Evolutionary conservation across 2,113 vertebrate genomes (phyloP).

Genomic region (Tupaia chinensis): DNA sequence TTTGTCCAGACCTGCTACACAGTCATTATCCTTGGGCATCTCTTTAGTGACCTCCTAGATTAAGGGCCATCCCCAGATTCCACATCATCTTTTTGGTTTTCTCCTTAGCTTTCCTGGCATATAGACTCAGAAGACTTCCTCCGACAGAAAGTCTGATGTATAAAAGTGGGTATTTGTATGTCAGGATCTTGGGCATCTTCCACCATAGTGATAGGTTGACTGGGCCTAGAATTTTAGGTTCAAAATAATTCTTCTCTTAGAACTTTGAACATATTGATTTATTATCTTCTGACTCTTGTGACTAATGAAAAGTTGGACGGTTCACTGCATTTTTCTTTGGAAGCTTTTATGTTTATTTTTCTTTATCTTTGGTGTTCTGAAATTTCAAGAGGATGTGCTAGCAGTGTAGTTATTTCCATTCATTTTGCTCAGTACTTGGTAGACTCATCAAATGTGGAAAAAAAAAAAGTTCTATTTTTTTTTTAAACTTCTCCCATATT

Average conservation of each 20-base stretch:
- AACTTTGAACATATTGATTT: conserved; percentile 3
- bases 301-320: background rate
- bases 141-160: background rate
- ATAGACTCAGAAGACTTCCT: background rate
- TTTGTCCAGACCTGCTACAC: background rate
- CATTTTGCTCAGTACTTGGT: background rate
- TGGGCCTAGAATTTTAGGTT: conserved; percentile 17
- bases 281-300: background rate
- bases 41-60: background rate
- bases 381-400: background rate
- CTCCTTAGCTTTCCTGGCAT: background rate
- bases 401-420: background rate
- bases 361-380: background rate
- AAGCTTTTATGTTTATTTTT: background rate
- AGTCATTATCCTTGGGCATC: background rate
- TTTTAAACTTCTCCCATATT: background rate
- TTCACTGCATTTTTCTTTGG: background rate
- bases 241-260: background rate
- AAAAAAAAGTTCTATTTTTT: conserved; percentile 6
- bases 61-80: background rate
- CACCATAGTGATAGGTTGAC: background rate
- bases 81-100: background rate
- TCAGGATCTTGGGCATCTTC: background rate
- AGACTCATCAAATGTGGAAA: background rate
- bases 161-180: background rate